Evolutionary conservation across 2,888 invertebrate species (phyloP), one percentile per base, ranked within the genome.

Genomic region (Lasioglossum villosulum): DNA sequence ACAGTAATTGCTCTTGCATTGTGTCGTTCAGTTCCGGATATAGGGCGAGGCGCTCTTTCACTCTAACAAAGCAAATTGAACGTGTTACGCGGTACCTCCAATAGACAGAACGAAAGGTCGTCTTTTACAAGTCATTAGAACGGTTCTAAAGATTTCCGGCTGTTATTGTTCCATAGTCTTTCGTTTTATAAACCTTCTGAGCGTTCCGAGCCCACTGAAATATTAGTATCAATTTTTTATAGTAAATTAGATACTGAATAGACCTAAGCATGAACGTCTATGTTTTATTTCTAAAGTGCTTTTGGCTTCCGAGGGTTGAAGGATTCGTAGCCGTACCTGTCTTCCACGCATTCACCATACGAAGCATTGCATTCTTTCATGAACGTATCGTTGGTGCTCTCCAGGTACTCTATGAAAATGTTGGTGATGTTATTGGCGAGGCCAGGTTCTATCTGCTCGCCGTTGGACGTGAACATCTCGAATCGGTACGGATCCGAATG

Each of bases 271-370:
- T 1, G n/a, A 10, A n/a, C 56, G 4, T n/a, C 12, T n/a, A 10
- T 52, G 19, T 2, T 8, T 8, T n/a, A n/a, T 12, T n/a, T n/a
- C 12, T 56, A 12, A 56, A 4, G 23, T 56, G 12, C 12, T 56
- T 56, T 56, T 56, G 12, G n/a, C 56, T n/a, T 12, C 10, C 52
- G 8, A 23, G 52, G 23, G 52, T 10, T 52, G 23, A 52, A 52
- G 52, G 23, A 52, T 3, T 52, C 8, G 0, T 52, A n/a, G 3
- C n/a, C 12, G 63, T 63, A 63, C 63, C 30, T 63, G 16, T 63
- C 63, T 5, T 0, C 16, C 6, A 34, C 1, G 34, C 93, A 94
- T 72, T 95, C 94, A 37, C 94, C 95, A 72, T 93, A 87, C 12
- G 94, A 93, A 70, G 90, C 92, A 8, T 66, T 30, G 30, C 59